Evolutionary conservation across 37 sponge, comb jelly and placozoan genomes (phyloP).

Genomic region (Aplysina aerophoba): DNA sequence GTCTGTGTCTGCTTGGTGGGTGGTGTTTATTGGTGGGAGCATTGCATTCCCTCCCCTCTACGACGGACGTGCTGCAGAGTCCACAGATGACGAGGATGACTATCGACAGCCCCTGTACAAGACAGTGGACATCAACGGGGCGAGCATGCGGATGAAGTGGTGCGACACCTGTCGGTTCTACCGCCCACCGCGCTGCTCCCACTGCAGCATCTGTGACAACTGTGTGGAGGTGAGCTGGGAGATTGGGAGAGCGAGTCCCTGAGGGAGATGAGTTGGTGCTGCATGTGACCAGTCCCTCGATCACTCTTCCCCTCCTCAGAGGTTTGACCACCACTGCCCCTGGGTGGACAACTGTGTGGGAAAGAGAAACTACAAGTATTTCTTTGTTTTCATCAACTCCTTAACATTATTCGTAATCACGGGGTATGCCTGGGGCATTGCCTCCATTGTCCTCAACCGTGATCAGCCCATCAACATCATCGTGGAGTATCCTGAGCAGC

Average conservation of each 20-base stretch:
- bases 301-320: conserved; percentile 40
- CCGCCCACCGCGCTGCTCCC: conserved; percentile 94
- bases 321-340: conserved; percentile 99
- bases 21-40: neutral
- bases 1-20: neutral
- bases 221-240: conserved; percentile 86
- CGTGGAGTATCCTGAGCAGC: conserved; percentile 72
- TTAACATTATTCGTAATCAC: conserved; percentile 78
- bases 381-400: conserved; percentile 92
- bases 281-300: neutral
- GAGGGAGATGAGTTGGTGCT: neutral
- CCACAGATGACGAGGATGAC: conserved; percentile 81
- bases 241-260: neutral
- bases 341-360: conserved; percentile 99
- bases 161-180: conserved; percentile 98
- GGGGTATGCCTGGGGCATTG: conserved; percentile 66
- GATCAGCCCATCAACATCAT: conserved; percentile 40
- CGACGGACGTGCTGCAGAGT: conserved; percentile 42
- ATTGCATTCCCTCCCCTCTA: too few species aligned
- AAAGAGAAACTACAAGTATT: conserved; percentile 94
- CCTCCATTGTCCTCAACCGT: conserved; percentile 61
- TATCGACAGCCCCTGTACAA: conserved; percentile 75
- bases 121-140: conserved; percentile 67
- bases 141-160: conserved; percentile 89
- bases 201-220: conserved; percentile 97